Percentiles rank a stretch among this genome's conserved stretches.
These are phyloP conservation scores for Gerris lacustris DNA, from an alignment of 2,888 invertebrate genomes.

Conservation along the genomic window DNA sequence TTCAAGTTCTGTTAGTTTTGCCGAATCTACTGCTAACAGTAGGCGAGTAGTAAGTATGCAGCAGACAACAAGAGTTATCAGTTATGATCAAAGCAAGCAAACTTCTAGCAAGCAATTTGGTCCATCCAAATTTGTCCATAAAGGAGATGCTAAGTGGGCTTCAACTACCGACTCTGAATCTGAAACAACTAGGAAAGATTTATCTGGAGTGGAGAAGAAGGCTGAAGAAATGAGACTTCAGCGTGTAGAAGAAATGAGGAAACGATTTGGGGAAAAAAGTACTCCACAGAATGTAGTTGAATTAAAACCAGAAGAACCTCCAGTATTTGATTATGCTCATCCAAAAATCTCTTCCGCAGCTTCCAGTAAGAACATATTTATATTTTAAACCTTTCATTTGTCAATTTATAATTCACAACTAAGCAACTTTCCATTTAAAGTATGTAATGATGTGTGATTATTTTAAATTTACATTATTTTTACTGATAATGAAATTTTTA, in stretches of 20 bases:
- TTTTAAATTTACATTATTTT: too few species aligned
- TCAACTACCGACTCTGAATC: constrained; percentile 24
- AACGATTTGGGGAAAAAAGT: constrained; percentile 31
- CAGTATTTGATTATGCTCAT: constrained; percentile 46
- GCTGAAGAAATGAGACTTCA: constrained; percentile 35
- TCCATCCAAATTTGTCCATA: constrained; percentile 34
- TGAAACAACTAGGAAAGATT: constrained; percentile 9
- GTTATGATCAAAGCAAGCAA: constrained; percentile 45
- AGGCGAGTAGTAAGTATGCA: constrained; percentile 54
- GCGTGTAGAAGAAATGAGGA: constrained; percentile 35
- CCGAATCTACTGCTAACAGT: constrained; percentile 53
- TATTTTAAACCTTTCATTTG: too few species aligned
- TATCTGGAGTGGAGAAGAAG: constrained; percentile 19
- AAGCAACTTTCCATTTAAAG: too few species aligned
- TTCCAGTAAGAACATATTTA: constrained; percentile 23
- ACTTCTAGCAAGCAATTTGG: constrained; percentile 23
- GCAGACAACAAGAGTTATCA: constrained; percentile 55
- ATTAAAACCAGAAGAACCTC: constrained; percentile 46
- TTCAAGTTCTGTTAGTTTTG: constrained; percentile 56
- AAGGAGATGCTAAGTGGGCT: constrained; percentile 29
- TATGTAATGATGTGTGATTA: too few species aligned
- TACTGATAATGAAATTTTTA: too few species aligned
- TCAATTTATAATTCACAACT: too few species aligned
- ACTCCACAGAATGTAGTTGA: constrained; percentile 34
- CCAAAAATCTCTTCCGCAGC: constrained; percentile 33